Conservation (phyloP, 2,113 vertebrate genomes). For the Damaliscus lunatus region DNA sequence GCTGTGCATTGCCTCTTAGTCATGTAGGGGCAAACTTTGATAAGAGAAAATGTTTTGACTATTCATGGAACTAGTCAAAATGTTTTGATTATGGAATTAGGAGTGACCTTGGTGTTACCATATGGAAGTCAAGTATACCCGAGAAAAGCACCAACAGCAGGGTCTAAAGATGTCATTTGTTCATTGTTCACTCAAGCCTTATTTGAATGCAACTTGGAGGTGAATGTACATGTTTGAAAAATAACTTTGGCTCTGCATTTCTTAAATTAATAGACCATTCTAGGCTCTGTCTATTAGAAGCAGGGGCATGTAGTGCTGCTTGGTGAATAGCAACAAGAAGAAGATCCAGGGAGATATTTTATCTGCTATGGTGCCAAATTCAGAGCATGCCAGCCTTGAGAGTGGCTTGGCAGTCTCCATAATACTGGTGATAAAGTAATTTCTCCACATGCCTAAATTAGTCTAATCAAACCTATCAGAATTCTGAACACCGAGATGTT, state of each 20-base stretch:
- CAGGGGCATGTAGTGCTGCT: neutral
- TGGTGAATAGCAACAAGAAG: neutral
- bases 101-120: conserved; percentile 29
- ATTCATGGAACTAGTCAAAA: neutral
- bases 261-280: neutral
- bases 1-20: neutral
- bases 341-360: neutral
- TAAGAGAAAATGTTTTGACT: conserved; percentile 27
- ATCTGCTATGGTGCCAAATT: neutral
- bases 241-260: neutral
- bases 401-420: neutral
- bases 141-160: neutral
- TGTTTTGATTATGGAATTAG: neutral
- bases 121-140: neutral
- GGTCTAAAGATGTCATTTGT: neutral
- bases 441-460: neutral
- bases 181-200: neutral
- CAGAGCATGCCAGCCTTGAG: neutral
- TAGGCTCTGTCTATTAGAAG: neutral
- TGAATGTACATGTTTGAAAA: neutral
- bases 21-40: neutral
- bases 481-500: neutral
- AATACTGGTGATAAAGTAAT: neutral
- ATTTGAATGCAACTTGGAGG: neutral
- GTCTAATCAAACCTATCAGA: neutral